These are phyloP conservation scores for Chrysopilus asiliformis DNA, from an alignment of 2,888 invertebrate genomes.

Conservation along the genomic window DNA sequence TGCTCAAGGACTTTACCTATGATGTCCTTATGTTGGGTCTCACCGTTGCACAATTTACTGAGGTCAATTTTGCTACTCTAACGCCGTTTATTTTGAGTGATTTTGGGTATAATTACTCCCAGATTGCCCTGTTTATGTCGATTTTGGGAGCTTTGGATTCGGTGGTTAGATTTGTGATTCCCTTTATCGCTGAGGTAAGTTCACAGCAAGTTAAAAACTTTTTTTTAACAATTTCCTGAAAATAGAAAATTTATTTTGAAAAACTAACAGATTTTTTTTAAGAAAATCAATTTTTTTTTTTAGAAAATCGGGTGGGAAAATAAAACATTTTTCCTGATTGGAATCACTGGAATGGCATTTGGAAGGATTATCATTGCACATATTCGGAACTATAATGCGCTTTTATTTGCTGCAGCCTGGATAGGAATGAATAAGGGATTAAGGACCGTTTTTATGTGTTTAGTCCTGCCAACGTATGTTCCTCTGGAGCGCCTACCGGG, in stretches of 20 bases:
- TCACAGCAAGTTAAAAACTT: no score
- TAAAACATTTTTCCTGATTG: slow-evolving; percentile 45
- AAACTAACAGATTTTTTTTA: no score
- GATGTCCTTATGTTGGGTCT: slow-evolving; percentile 59
- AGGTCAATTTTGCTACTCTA: slow-evolving; percentile 49
- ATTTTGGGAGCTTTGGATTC: slow-evolving; percentile 47
- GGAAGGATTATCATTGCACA: slow-evolving; percentile 42
- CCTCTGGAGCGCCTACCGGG: slow-evolving; percentile 47
- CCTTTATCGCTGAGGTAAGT: slow-evolving; percentile 47
- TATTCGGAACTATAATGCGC: slow-evolving; percentile 38
- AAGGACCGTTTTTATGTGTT: slow-evolving; percentile 50
- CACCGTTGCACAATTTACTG: slow-evolving; percentile 48
- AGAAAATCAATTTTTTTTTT: no score
- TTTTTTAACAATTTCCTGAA: no score
- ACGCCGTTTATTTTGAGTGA: slow-evolving; percentile 51
- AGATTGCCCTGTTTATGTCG: slow-evolving; percentile 50
- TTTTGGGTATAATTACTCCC: slow-evolving; percentile 36
- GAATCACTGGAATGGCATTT: slow-evolving; percentile 44
- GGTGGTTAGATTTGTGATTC: slow-evolving; percentile 44
- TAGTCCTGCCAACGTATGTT: slow-evolving; percentile 50
- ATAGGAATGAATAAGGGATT: slow-evolving; percentile 51
- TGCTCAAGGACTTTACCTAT: slow-evolving; percentile 53
- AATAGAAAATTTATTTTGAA: no score
- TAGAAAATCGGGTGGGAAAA: slow-evolving; percentile 39
- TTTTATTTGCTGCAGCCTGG: slow-evolving; percentile 41